phyloP scores from a whole-genome alignment of 1,140 invertebrate genomes.

The Panonychus citri region DNA sequence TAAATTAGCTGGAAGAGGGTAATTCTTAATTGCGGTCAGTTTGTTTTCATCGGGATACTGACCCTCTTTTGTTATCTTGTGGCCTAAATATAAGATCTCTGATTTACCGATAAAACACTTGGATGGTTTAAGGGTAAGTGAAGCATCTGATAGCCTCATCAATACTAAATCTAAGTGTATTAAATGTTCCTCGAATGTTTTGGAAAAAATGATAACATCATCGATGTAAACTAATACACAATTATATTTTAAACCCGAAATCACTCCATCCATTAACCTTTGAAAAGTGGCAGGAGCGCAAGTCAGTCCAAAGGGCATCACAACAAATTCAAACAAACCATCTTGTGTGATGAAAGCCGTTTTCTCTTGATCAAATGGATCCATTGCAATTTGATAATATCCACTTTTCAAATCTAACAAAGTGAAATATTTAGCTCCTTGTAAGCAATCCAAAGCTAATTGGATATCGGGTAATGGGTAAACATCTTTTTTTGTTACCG shows the following conservation, averaged over 20 bases:
- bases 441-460: slow-evolving; percentile 19
- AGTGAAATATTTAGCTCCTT: slow-evolving; percentile 7
- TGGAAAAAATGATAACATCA: no score
- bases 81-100: not conserved
- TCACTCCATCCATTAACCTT: slow-evolving; percentile 15
- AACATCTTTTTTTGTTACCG: slow-evolving; percentile 17
- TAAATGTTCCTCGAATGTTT: no score
- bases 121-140: not conserved
- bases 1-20: slow-evolving; percentile 5
- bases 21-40: slow-evolving; percentile 2
- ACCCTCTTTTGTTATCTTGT: not conserved
- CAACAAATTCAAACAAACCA: slow-evolving; percentile 11
- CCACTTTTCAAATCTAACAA: slow-evolving; percentile 9
- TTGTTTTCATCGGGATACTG: slow-evolving; percentile 4
- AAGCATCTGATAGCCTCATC: not conserved
- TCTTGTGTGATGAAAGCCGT: slow-evolving; percentile 5
- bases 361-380: slow-evolving; percentile 1
- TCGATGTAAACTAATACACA: no score
- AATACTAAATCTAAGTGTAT: no score
- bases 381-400: slow-evolving; percentile 8
- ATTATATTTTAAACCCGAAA: no score
- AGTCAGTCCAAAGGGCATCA: slow-evolving; percentile 15
- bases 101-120: not conserved
- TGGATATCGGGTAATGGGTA: slow-evolving; percentile 22
- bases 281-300: slow-evolving; percentile 16